These are phyloP conservation scores for Phymorhynchus buccinoides DNA, from an alignment of 1,140 invertebrate genomes.

Conservation along the genomic window DNA sequence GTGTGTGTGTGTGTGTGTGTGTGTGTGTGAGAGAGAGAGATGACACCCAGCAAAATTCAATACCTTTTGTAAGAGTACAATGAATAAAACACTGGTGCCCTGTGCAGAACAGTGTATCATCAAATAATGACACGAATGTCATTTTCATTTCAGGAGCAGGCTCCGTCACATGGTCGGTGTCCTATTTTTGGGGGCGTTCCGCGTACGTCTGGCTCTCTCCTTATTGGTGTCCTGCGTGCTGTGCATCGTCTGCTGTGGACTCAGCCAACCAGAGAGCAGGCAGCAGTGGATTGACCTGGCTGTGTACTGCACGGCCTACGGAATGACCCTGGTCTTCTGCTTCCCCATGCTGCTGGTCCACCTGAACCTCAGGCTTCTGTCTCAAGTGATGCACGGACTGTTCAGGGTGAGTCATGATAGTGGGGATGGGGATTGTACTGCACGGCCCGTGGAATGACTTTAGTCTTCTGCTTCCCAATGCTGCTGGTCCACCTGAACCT, in stretches of 20 bases:
- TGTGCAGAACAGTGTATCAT: no score
- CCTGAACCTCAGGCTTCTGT: not conserved
- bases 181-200: not conserved
- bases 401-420: slow-evolving; percentile 16
- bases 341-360: not conserved
- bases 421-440: no score
- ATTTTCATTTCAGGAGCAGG: not conserved
- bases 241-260: not conserved
- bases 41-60: not conserved
- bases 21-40: not conserved
- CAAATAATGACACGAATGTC: no score
- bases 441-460: no score
- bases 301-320: not conserved
- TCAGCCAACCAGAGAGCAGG: not conserved
- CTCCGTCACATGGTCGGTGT: not conserved
- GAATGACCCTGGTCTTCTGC: not conserved
- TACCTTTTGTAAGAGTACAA: not conserved
- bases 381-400: not conserved
- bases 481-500: no score
- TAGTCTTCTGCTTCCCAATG: no score
- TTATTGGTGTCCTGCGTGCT: not conserved
- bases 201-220: not conserved
- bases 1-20: slow-evolving; percentile 19
- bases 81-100: not conserved
- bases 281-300: not conserved